Percentiles rank a stretch among this genome's conserved stretches.
Conservation (phyloP, 2,113 vertebrate species). For the Riparia riparia region DNA sequence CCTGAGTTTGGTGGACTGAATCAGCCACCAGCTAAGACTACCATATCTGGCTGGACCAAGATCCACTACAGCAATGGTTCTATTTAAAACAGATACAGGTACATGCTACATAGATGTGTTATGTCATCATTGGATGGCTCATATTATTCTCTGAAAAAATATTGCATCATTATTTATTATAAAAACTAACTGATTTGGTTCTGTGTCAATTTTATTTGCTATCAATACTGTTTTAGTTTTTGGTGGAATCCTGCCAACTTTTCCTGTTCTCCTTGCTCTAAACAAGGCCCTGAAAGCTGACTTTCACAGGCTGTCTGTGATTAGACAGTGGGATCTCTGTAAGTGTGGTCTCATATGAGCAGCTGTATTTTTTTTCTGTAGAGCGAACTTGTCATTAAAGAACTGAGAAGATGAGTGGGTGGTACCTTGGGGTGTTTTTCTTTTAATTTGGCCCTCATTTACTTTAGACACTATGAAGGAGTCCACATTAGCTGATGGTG, state of each 20-base stretch:
- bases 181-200: slow-evolving; percentile 35
- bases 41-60: background rate
- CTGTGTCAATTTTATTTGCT: slow-evolving; percentile 46
- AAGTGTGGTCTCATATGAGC: slow-evolving; percentile 68
- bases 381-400: slow-evolving; percentile 74
- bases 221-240: slow-evolving; percentile 44
- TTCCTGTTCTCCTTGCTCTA: slow-evolving; percentile 49
- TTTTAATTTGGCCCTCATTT: slow-evolving; percentile 79
- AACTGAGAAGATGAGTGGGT: slow-evolving; percentile 79
- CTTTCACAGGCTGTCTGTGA: slow-evolving; percentile 58
- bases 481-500: slow-evolving; percentile 68
- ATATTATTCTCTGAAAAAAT: slow-evolving; percentile 30
- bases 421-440: slow-evolving; percentile 81
- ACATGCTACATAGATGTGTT: background rate
- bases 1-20: background rate
- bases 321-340: slow-evolving; percentile 80
- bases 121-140: slow-evolving; percentile 16
- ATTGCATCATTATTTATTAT: slow-evolving; percentile 24
- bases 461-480: slow-evolving; percentile 73
- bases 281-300: slow-evolving; percentile 58
- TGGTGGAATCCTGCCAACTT: slow-evolving; percentile 66
- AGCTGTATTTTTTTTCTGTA: slow-evolving; percentile 77
- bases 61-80: background rate
- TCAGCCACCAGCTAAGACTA: background rate
- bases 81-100: background rate